A percentile compares a stretch with the other conserved stretches of the same genome.
These are phyloP conservation scores for Gymnocypris eckloni DNA, from an alignment of 2,797 vertebrate species.

Conservation along the genomic window DNA sequence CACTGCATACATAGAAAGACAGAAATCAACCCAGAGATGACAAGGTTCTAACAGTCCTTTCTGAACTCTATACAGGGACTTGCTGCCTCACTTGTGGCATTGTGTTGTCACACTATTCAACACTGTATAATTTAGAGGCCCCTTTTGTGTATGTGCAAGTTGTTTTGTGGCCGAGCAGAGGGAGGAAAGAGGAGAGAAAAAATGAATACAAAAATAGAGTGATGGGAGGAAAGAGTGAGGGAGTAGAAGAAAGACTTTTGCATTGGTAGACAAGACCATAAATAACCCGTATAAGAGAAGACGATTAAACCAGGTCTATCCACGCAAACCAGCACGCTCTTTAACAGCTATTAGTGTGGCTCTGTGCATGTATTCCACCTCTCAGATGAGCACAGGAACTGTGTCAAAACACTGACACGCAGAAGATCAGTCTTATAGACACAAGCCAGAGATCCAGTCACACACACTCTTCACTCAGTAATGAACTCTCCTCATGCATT, in stretches of 20 bases:
- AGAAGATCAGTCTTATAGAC: constrained; percentile 49
- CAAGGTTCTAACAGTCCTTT: neutral
- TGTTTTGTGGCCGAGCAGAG: constrained; percentile 1
- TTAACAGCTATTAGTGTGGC: constrained; percentile 21
- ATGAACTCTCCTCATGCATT: constrained; percentile 33
- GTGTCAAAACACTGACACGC: constrained; percentile 50
- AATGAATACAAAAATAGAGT: constrained; percentile 33
- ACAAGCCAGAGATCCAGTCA: constrained; percentile 54
- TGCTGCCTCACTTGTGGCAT: constrained; percentile 39
- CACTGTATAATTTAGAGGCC: constrained; percentile 41
- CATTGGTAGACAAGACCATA: constrained; percentile 28
- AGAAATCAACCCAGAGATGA: constrained; percentile 52
- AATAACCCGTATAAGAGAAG: constrained; percentile 6
- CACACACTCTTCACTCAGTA: constrained; percentile 44
- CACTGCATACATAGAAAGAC: constrained; percentile 62
- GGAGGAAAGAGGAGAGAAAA: constrained; percentile 11
- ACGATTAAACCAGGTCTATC: constrained; percentile 17
- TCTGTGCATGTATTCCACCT: neutral
- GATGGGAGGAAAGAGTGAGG: constrained; percentile 23
- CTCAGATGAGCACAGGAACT: constrained; percentile 24
- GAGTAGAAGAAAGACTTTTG: constrained; percentile 18
- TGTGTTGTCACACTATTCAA: constrained; percentile 47
- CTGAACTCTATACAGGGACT: constrained; percentile 7
- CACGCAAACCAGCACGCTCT: neutral
- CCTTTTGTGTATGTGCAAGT: constrained; percentile 16